A percentile compares a stretch with the other conserved stretches of the same genome.
phyloP scores from a whole-genome alignment of 2,113 vertebrate genomes.

The Apteryx mantelli region DNA sequence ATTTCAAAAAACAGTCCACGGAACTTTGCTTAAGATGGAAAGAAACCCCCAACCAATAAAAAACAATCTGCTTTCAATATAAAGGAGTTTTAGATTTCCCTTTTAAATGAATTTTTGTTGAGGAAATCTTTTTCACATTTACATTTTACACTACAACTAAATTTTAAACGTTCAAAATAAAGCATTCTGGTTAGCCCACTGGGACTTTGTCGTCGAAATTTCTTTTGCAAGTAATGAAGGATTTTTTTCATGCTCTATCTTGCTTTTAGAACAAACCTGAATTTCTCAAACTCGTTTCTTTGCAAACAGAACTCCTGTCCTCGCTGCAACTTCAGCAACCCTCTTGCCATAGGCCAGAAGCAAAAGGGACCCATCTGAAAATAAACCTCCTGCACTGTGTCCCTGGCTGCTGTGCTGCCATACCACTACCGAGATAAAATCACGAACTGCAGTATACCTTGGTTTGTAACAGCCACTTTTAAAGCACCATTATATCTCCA shows the following conservation, averaged over 20 bases:
- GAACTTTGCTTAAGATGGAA: neutral
- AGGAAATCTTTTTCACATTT: neutral
- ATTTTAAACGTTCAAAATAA: neutral
- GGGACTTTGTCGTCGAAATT: neutral
- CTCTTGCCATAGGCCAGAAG: neutral
- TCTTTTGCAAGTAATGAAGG: neutral
- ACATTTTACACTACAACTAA: neutral
- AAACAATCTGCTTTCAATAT: neutral
- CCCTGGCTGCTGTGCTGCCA: neutral
- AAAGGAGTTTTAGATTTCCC: neutral
- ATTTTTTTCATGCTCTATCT: neutral
- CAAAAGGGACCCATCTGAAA: neutral
- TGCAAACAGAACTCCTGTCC: neutral
- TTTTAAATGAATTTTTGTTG: neutral
- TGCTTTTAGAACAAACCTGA: neutral
- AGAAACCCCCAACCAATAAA: neutral
- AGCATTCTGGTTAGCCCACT: neutral
- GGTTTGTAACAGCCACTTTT: neutral
- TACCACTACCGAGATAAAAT: neutral
- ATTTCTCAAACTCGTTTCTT: neutral
- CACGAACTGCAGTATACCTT: neutral
- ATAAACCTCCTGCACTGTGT: neutral
- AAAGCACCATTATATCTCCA: neutral
- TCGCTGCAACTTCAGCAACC: neutral
- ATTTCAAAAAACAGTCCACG: neutral